These are phyloP conservation scores for Ondatra zibethicus DNA, from an alignment of 2,113 vertebrate genomes.

Conservation along the genomic window DNA sequence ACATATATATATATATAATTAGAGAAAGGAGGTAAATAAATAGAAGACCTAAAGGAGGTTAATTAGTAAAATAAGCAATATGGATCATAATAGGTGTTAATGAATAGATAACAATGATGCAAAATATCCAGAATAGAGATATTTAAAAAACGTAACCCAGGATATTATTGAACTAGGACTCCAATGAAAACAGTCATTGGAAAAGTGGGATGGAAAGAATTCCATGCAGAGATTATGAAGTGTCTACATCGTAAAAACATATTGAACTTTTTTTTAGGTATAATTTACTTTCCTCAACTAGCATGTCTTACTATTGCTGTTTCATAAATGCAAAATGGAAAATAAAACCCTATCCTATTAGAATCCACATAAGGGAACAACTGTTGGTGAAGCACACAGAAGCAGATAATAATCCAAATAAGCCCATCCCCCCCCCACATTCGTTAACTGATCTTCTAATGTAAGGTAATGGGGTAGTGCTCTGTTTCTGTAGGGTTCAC, in stretches of 20 bases:
- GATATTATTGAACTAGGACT: background rate
- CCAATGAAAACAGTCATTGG: background rate
- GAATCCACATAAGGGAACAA: background rate
- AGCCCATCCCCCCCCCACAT: background rate
- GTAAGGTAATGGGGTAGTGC: rapidly evolving
- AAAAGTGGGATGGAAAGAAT: background rate
- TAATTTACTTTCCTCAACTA: background rate
- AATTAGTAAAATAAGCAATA: background rate
- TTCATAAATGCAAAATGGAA: background rate
- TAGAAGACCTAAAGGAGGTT: background rate
- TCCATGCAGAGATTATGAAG: background rate
- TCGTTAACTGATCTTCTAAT: background rate
- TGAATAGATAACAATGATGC: background rate
- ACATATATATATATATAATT: no score
- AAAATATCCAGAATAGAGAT: background rate
- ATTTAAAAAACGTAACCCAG: background rate
- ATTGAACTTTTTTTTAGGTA: background rate
- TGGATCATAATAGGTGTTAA: background rate
- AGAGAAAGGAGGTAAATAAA: background rate
- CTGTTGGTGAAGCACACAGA: background rate
- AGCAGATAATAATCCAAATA: background rate
- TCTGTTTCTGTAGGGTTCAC: no score
- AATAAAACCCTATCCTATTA: background rate
- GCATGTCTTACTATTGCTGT: background rate
- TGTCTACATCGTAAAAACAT: background rate